Evolutionary conservation across 2,888 invertebrate species (phyloP), one percentile per base, ranked within the genome.

Genomic region (Ichneumoninae sp.): DNA sequence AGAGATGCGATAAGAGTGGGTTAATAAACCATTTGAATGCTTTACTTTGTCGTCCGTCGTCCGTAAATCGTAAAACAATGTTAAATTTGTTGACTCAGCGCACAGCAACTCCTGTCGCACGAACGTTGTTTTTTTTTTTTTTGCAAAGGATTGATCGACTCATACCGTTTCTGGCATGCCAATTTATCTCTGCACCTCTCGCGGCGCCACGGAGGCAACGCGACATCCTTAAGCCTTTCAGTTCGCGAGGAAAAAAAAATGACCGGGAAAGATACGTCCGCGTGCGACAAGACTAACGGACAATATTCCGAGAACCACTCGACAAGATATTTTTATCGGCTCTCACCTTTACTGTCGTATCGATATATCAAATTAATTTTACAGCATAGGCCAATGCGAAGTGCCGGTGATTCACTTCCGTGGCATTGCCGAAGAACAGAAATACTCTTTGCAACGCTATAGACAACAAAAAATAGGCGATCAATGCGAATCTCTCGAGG

Each of bases 301-400:
- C 68, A 36, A 76, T 57, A 66, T 80, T 80, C 68, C 30, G 47
- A 50, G 82, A 86, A 84, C 69, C 16, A 26, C 36, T 66, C 40
- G 47, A 77, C 52, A 69, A 54, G 70, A 50, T 74, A 83, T 57
- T 66, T 63, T 77, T 65, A 83, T 76, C 74, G 52, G 54, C 71
- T 68, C 77, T 74, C 78, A 66, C 75, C 77, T 74, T 83, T 26
- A 50, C 26, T 33, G 36, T 4, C 50, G 63, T 47, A n/a, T 50
- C 70, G 57, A 44, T 79, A 79, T 75, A 30, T 75, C 33, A 44
- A 83, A 78, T 85, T 75, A 75, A 83, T 85, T 83, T 83, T 60
- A 52, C 68, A 63, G 70, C 63, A 19, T 70, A 22, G 26, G 57
- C 52, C 60, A 65, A 71, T 71, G 44, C 54, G 30, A 65, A 36